Base-by-base conservation (phyloP, 53 echinoderm and acorn worm species). In the Echinometra lucunter region DNA sequence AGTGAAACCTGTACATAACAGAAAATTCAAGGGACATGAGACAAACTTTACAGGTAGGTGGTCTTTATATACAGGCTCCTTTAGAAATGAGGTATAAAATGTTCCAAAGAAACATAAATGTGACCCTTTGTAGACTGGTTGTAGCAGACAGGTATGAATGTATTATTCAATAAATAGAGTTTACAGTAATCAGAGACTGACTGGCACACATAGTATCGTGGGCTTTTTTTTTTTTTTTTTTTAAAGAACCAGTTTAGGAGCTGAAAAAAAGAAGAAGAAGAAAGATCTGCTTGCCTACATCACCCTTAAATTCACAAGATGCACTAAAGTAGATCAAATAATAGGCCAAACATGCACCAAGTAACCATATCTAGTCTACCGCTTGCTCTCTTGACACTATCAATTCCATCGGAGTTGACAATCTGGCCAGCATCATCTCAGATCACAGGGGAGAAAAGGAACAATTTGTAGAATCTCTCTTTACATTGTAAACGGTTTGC, bases 341-440 rank as follows among this genome's bases (percentile, higher is more conserved):
- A 85, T 49, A 49, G 85, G 28, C 13, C 28, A 85, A 49, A 85
- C 27, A 49, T 49, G 47, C 27, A 49, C 44, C 30, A n/a, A 13
- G 85, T 49, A 85, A 85, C 85, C 49, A 85, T 49, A 85, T 85
- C 85, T 13, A 45, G 49, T 49, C 49, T 6, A 49, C 12, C 17
- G 28, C 40, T 85, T 85, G 85, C n/a, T 85, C 85, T 85, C 23
- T 85, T 85, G 85, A 49, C 85, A 85, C 85, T 85, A 85, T 85
- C 85, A n/a, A 85, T 85, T 85, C 53, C 49, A 85, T 49, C 45
- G 47, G 85, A n/a, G 47, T 85, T 85, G 49, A 13, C 16, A 4
- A 85, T 49, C 85, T 23, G 12, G 49, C 49, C 85, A 53, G n/a
- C 49, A 85, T 47, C 85, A 28, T 85, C 12, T 85, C 47, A 47